Base-by-base conservation (phyloP, 2,797 vertebrate genomes). In the Champsocephalus esox region DNA sequence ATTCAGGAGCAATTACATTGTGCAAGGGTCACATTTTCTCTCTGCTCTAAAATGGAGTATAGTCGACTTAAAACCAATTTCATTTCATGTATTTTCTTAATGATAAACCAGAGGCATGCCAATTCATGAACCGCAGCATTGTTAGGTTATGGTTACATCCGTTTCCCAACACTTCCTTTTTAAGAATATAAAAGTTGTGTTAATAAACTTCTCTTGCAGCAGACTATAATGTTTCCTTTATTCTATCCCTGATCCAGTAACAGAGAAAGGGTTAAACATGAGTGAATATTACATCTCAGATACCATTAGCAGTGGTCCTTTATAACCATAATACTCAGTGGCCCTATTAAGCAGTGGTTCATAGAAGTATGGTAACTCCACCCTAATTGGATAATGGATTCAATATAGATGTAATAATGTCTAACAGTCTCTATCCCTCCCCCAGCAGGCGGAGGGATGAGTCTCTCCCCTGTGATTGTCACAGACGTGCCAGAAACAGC, bases 371-470 rank as follows among this genome's bases (percentile, higher is more conserved):
- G 34, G 8, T 38, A 38, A 38, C 6, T 38, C 34, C 5, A 28
- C 14, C 11, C 2, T 55, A 17, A 21, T 21, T 51, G 12, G 57
- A 17, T 61, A 5, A 41, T 14, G 2, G 46, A 12, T 54, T 6
- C 12, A 50, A 49, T 58, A 13, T 57, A 7, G 21, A 46, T 69
- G 1, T 38, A 38, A 38, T 38, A 38, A 38, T 38, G 34, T 38
- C 34, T 38, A 38, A 59, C 38, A 1, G 54, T 41, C 3, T 66
- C 0, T 54, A 12, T 84, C 32, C 79, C 58, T 77, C 82, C 50
- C 45, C 67, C 74, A 93, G 92, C 92, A 92, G 94, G 92, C 88
- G 93, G 92, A 95, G 94, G 92, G 92, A 96, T 96, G 95, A 96
- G 94, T 93, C 92, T 92, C 92, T 95, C 92, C 93, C 90, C 93